Evolutionary conservation across 92 coral and sea anemone species (phyloP), one percentile per base, ranked within the genome.

Genomic region (Zoanthus sansibaricus): DNA sequence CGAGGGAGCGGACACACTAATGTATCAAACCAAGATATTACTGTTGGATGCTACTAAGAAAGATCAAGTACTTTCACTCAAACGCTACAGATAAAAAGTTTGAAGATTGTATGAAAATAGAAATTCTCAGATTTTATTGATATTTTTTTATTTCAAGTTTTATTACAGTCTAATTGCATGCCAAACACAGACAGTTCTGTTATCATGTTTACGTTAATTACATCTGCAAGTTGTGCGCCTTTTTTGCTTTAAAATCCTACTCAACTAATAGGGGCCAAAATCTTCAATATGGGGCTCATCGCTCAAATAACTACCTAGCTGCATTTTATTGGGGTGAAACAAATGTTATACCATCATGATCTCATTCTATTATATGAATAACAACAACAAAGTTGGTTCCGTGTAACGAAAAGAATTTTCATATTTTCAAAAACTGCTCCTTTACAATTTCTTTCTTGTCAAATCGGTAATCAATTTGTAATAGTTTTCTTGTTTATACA

Each of bases 401-500:
- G 83, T 59, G 21, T 46, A 44, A 17, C 52, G 25, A 72, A 66
- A 75, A 80, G 51, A 42, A 21, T 11, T 42, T 42, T 37, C 4
- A 51, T 80, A 55, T 80, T 71, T 46, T 61, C 13, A 46, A 54
- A 80, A 76, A 76, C 14, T 6, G 44, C 51, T 25, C 5, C 16
- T 51, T 8, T 45, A 3, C 33, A 13, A 64, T 61, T 61, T n/a
- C 12, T 64, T 47, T 18, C 20, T 15, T 3, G 84, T 62, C 58
- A 49, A 64, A 64, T 62, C 66, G 55, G 56, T 37, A 79, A 80
- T 80, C 45, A 80, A 25, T 46, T 7, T 17, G 85, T 18, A 80
- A 80, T 44, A 48, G 21, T 17, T 80, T 64, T 17, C 10, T 59
- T 21, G 67, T 76, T 80, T 80, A 66, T 80, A 80, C 85, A 80